phyloP scores from a whole-genome alignment of 2,888 invertebrate species.

The Pachymerium ferrugineum region DNA sequence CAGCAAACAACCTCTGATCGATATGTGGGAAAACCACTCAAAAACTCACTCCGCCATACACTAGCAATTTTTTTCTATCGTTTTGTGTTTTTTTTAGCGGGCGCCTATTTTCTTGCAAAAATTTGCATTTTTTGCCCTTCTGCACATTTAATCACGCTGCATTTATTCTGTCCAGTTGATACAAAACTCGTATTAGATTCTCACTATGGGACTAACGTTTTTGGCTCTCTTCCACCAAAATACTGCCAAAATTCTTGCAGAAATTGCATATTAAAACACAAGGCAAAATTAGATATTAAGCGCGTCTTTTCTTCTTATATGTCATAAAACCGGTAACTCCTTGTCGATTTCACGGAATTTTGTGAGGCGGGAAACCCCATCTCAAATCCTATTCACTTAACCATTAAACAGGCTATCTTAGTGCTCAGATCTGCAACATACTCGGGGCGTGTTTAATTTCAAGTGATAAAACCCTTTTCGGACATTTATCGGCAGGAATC shows the following conservation, averaged over 20 bases:
- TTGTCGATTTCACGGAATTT: conserved; percentile 19
- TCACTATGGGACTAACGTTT: neutral
- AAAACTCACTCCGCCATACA: conserved; percentile 19
- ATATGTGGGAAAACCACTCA: conserved; percentile 24
- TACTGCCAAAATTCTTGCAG: conserved; percentile 14
- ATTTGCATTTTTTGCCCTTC: neutral
- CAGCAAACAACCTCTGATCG: conserved; percentile 25
- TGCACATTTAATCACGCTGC: neutral
- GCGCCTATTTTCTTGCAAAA: neutral
- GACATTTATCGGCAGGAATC: no score
- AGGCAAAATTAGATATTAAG: conserved; percentile 14
- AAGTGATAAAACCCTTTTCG: neutral
- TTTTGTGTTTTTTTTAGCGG: neutral
- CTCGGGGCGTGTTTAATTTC: no score
- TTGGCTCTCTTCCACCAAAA: neutral
- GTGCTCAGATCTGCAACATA: neutral
- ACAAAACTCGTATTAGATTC: neutral
- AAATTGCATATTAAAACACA: conserved; percentile 22
- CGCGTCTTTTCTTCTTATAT: neutral
- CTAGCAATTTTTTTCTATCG: neutral
- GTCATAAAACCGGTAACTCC: neutral
- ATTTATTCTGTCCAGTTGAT: neutral
- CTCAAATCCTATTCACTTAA: neutral
- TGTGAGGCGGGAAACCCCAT: conserved; percentile 14
- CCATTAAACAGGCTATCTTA: neutral